Evolutionary conservation across 2,888 invertebrate species (phyloP).

Genomic region (Sminthurides aquaticus): DNA sequence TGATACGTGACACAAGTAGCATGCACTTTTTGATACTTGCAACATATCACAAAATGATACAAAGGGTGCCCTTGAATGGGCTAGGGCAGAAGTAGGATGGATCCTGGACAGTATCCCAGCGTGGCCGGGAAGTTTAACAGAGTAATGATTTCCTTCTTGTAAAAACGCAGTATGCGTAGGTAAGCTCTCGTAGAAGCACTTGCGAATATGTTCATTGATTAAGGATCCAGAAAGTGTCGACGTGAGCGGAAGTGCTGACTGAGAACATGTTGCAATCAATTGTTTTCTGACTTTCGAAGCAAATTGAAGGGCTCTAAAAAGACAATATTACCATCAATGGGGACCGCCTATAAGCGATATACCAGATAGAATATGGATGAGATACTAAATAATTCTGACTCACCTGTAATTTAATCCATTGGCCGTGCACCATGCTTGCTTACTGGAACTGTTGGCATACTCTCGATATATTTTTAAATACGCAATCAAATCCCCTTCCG

Average conservation of each 20-base stretch:
- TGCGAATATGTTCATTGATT: constrained; percentile 51
- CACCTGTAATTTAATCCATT: constrained; percentile 33
- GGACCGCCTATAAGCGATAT: no score
- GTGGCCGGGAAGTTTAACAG: constrained; percentile 24
- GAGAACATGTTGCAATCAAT: constrained; percentile 62
- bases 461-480: constrained; percentile 79
- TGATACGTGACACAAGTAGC: constrained; percentile 19
- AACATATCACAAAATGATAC: constrained; percentile 20
- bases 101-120: constrained; percentile 27
- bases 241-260: constrained; percentile 24
- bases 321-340: constrained; percentile 1
- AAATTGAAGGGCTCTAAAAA: constrained; percentile 67
- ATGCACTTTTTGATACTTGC: constrained; percentile 9
- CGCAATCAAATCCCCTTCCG: constrained; percentile 86
- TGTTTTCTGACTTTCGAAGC: constrained; percentile 74
- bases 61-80: neutral
- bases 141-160: constrained; percentile 26
- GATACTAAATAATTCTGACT: no score
- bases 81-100: constrained; percentile 32
- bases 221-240: constrained; percentile 18
- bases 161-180: constrained; percentile 70
- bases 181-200: constrained; percentile 71
- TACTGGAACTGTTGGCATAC: no score
- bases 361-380: no score
- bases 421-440: constrained; percentile 40